Base-by-base conservation (phyloP, 1,140 invertebrate genomes). In the Plutomurus gul region DNA sequence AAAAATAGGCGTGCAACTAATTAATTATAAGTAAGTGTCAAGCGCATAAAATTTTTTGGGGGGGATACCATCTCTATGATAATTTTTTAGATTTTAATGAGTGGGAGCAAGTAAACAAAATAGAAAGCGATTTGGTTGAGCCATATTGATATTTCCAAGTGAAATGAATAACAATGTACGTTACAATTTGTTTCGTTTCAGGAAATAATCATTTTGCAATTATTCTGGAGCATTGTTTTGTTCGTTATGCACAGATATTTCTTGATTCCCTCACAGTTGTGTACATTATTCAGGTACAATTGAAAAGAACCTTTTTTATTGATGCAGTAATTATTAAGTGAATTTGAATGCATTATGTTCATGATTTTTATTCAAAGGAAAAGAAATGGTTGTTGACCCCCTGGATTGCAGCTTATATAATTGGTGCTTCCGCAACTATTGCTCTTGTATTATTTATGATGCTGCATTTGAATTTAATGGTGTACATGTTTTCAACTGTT, bases 261-360 rank as follows among this genome's bases (percentile, higher is more conserved):
- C 40, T 77, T 51, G 75, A 77, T 30, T 60, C 40, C 18, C 33
- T 77, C 5, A 70, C 75, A 36, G 75, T 77, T 70, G 30, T 77
- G 4, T 77, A 77, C n/a, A 77, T 77, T 40, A 65, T 77, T 16
- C 75, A 77, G 75, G 75, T 77, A 65, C n/a, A 37, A 6, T 18
- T 40, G 33, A 22, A 36, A 71, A 71, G 2, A 30, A 20, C 2
- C n/a, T 30, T 43, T 7, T 51, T 7, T 36, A 6, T 51, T 18
- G 16, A 13, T 27, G 10, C 22, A 3, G 13, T 25, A 16, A 27
- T 22, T 13, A 22, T 25, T 56, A 10, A 16, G 39, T 4, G 20
- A 5, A 4, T 56, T n/a, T n/a, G n/a, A n/a, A n/a, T n/a, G n/a
- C n/a, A n/a, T n/a, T n/a, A n/a, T n/a, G n/a, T n/a, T n/a, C n/a